Percentiles rank a stretch among this genome's conserved stretches.
These are phyloP conservation scores for Globicephala melas DNA, from an alignment of 2,113 vertebrate species.

Conservation along the genomic window DNA sequence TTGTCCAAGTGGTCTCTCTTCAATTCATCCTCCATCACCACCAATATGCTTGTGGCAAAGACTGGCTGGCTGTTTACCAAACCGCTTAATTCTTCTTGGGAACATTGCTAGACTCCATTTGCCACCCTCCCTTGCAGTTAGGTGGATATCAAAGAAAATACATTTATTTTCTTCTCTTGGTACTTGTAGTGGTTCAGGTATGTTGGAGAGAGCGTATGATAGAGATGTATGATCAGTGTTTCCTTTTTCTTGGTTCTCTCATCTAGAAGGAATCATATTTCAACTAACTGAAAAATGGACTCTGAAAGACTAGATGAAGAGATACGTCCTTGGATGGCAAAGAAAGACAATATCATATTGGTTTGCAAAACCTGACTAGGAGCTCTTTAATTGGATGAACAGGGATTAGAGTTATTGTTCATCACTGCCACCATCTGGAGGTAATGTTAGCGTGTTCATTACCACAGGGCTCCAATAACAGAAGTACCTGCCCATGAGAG, in stretches of 20 bases:
- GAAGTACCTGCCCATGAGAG: not conserved
- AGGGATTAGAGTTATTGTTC: conserved; percentile 38
- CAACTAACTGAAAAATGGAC: not conserved
- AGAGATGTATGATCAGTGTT: not conserved
- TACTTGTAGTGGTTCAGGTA: not conserved
- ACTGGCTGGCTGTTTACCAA: not conserved
- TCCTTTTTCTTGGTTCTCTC: conserved; percentile 1
- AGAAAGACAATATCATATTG: conserved; percentile 22
- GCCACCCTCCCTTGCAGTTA: not conserved
- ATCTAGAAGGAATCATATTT: not conserved
- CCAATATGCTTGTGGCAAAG: not conserved
- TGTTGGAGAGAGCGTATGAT: not conserved
- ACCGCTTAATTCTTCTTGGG: not conserved
- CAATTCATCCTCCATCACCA: not conserved
- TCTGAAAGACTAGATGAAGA: not conserved
- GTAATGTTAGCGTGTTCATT: conserved; percentile 18
- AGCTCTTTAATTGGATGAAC: conserved; percentile 44
- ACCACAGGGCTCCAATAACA: not conserved
- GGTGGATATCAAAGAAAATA: not conserved
- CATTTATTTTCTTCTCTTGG: not conserved
- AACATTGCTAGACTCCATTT: not conserved
- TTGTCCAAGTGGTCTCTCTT: not conserved
- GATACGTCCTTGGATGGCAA: not conserved
- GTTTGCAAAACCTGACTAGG: not conserved
- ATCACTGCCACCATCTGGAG: conserved; percentile 37